Evolutionary conservation across 2,888 invertebrate genomes (phyloP), one percentile per base, ranked within the genome.

Genomic region (Euplexia lucipara): DNA sequence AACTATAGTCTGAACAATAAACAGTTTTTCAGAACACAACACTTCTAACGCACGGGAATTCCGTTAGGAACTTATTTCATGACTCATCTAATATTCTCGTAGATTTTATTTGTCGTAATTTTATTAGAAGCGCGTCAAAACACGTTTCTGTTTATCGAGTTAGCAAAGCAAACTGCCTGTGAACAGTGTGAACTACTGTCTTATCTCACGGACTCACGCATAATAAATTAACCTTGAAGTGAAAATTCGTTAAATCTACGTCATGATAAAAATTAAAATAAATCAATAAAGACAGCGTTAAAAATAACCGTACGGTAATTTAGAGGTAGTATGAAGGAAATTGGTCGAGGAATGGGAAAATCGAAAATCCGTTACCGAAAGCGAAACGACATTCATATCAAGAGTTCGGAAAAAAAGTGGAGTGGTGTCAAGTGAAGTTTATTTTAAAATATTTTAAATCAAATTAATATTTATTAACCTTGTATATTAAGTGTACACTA

Each of bases 81-180:
- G 60, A 78, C 34, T 72, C 75, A 71, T 56, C 39, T 57, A 18
- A 39, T 37, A 63, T 60, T 70, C 57, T 60, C 35, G 20, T 34
- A 20, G 30, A 56, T n/a, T 48, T 8, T n/a, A 8, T 14, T 39
- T 1, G 22, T 39, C 52, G 30, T 57, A 54, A 57, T 62, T 45
- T 35, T 53, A 52, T 22, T 63, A 53, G 20, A 60, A 26, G 16
- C 53, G 10, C 39, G 9, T 44, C 14, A 32, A 42, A 18, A 47
- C 12, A 45, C 41, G 44, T 39, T 26, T n/a, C 14, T 45, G 16
- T 42, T 12, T 18, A 22, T 12, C n/a, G 3, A 61, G 16, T 22
- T 30, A 20, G 1, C 30, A 16, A 22, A 18, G 14, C 6, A 49
- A 54, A 69, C 39, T 69, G 53, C 26, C 18, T 8, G 12, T 22